Percentiles rank a stretch among this genome's conserved stretches.
These are phyloP conservation scores for Pocillopora damicornis DNA, from an alignment of 64 coral and sea anemone genomes.

Conservation along the genomic window DNA sequence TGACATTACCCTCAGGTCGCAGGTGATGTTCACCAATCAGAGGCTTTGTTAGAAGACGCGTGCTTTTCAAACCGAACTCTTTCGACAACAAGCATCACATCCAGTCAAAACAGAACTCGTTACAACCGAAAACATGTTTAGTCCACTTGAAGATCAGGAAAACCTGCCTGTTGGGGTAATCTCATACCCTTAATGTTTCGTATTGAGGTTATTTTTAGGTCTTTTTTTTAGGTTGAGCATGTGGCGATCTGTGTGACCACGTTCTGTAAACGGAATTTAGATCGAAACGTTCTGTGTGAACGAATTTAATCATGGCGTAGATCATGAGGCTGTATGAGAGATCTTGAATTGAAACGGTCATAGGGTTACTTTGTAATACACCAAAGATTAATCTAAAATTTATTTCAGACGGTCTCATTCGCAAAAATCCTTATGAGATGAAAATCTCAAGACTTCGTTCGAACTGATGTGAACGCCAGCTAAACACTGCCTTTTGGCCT, in stretches of 20 bases:
- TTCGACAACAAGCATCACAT: neutral
- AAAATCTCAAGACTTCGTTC: too few relatives aligned
- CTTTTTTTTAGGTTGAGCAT: neutral
- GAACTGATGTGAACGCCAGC: too few relatives aligned
- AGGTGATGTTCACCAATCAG: constrained; percentile 6
- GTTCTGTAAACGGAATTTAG: too few relatives aligned
- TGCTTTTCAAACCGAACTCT: neutral
- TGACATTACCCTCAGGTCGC: neutral
- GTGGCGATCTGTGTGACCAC: neutral
- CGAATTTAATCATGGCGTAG: too few relatives aligned
- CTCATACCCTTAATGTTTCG: neutral
- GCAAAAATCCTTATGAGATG: too few relatives aligned
- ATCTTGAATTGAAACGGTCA: too few relatives aligned
- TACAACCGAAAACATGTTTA: neutral
- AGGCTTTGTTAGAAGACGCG: constrained; percentile 30
- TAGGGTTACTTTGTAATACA: too few relatives aligned
- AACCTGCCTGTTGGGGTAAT: constrained; percentile 23
- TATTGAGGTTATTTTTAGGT: neutral
- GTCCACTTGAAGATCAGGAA: constrained; percentile 20
- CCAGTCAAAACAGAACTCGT: neutral
- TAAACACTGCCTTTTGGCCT: too few relatives aligned
- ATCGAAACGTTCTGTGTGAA: too few relatives aligned
- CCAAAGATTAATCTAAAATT: too few relatives aligned
- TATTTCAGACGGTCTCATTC: too few relatives aligned
- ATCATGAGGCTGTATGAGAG: too few relatives aligned